phyloP scores from a whole-genome alignment of 1,140 invertebrate species.

The Bombus picipes region DNA sequence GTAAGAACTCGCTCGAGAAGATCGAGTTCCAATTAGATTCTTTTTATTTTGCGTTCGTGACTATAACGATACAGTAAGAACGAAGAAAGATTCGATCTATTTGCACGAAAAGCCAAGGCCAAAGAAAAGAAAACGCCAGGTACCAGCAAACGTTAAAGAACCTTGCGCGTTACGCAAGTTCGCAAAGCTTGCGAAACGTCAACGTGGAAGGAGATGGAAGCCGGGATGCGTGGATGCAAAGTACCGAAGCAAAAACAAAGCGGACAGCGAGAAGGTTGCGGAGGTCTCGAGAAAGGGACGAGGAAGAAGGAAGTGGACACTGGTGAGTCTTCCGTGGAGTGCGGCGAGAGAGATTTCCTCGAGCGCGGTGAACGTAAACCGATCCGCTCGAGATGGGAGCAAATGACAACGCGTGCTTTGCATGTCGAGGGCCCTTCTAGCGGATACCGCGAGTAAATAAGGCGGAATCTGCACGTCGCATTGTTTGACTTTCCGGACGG shows the following conservation, averaged over 20 bases:
- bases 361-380: conserved; percentile 66
- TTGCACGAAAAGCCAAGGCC: background rate
- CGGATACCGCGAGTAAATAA: conserved; percentile 73
- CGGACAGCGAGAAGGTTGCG: background rate
- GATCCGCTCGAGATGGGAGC: conserved; percentile 75
- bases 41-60: too few species aligned
- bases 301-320: conserved; percentile 51
- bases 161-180: background rate
- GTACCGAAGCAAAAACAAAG: conserved; percentile 13
- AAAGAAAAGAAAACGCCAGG: background rate
- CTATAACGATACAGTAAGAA: too few species aligned
- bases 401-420: conserved; percentile 78
- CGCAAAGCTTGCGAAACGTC: conserved; percentile 12
- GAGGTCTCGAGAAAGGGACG: conserved; percentile 23
- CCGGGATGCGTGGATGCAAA: background rate
- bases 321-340: conserved; percentile 24
- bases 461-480: conserved; percentile 77
- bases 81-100: too few species aligned
- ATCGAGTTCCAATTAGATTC: too few species aligned
- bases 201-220: background rate
- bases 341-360: conserved; percentile 49
- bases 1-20: too few species aligned
- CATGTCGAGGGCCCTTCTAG: conserved; percentile 71
- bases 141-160: background rate
- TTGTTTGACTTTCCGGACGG: conserved; percentile 75